Conservation (phyloP, 2,888 invertebrate genomes). For the Ophraella communa region DNA sequence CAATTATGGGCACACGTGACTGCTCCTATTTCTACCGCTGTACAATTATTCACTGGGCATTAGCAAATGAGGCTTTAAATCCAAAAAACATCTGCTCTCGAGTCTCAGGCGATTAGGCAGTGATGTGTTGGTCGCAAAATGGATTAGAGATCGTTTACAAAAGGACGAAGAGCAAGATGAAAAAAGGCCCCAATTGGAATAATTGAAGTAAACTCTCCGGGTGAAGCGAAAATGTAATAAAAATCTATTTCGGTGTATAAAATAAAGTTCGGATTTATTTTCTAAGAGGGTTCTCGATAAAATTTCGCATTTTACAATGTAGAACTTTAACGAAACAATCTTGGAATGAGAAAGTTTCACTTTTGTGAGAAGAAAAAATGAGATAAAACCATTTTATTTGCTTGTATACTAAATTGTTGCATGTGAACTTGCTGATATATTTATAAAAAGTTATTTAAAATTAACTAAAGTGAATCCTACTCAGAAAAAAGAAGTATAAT, state of each 20-base stretch:
- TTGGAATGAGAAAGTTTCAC: too few species aligned
- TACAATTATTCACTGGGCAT: conserved; percentile 50
- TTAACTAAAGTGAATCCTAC: too few species aligned
- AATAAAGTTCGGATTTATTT: background rate
- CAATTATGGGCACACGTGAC: conserved; percentile 50
- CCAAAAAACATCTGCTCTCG: conserved; percentile 28
- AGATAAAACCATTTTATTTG: too few species aligned
- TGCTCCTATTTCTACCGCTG: conserved; percentile 33
- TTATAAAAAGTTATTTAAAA: too few species aligned
- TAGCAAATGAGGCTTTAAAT: conserved; percentile 47
- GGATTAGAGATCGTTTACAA: conserved; percentile 11
- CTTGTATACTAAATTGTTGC: too few species aligned
- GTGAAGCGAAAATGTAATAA: background rate
- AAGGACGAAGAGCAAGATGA: conserved; percentile 3
- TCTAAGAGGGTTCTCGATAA: background rate
- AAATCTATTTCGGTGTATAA: background rate
- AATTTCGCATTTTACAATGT: background rate
- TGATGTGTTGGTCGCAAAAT: conserved; percentile 17
- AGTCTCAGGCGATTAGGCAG: conserved; percentile 17
- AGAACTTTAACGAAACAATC: background rate
- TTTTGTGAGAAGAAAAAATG: too few species aligned
- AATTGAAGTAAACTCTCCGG: background rate
- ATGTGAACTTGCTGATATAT: too few species aligned
- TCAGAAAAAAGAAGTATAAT: too few species aligned
- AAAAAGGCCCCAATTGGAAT: conserved; percentile 6